These are phyloP conservation scores for Limulus polyphemus DNA, from an alignment of 2,888 invertebrate genomes.

Conservation along the genomic window DNA sequence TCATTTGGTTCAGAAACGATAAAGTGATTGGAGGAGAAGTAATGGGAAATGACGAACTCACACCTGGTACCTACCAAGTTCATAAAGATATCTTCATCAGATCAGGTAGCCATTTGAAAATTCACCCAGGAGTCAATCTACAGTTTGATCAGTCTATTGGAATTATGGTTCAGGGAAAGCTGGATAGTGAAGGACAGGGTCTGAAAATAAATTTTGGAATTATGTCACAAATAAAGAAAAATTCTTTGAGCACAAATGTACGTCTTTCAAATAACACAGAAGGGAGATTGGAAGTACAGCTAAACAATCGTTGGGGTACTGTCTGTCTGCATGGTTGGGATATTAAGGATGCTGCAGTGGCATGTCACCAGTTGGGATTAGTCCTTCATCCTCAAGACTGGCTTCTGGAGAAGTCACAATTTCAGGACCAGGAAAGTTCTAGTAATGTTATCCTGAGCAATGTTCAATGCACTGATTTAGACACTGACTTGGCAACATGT, in stretches of 20 bases:
- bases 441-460: conserved; percentile 58
- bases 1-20: conserved; percentile 20
- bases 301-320: conserved; percentile 87
- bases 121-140: conserved; percentile 76
- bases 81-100: conserved; percentile 85
- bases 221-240: conserved; percentile 8
- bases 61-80: conserved; percentile 68
- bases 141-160: conserved; percentile 71
- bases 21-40: conserved; percentile 72
- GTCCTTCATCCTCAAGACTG: conserved; percentile 85
- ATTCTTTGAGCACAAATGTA: conserved; percentile 44
- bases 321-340: conserved; percentile 96
- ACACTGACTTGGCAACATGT: conserved; percentile 78
- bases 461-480: conserved; percentile 79
- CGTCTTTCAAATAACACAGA: conserved; percentile 72
- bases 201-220: conserved; percentile 19
- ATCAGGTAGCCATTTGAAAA: conserved; percentile 77
- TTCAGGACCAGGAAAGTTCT: conserved; percentile 60
- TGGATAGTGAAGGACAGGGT: conserved; percentile 45
- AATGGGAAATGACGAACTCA: conserved; percentile 55
- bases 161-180: conserved; percentile 86
- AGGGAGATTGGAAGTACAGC: conserved; percentile 64
- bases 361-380: conserved; percentile 87
- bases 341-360: conserved; percentile 74
- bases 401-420: conserved; percentile 66